Percentiles rank a stretch among this genome's conserved stretches.
Conservation (phyloP, 2,797 vertebrate species). For the Semotilus atromaculatus region DNA sequence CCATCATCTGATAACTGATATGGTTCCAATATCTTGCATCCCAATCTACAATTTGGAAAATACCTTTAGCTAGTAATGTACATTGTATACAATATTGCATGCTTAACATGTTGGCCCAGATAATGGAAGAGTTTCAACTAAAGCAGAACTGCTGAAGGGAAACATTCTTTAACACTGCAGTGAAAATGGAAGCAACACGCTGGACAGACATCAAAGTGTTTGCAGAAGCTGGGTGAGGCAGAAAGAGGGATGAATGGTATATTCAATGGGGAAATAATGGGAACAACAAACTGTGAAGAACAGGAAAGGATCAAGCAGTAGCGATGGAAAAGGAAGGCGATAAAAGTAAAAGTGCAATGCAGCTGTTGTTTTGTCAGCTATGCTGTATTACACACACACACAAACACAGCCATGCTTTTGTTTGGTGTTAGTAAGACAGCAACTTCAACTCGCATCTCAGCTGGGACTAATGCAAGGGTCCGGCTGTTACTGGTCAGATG, state of each 20-base stretch:
- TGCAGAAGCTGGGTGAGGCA: conserved; percentile 57
- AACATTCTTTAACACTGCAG: conserved; percentile 1
- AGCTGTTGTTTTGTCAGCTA: conserved; percentile 28
- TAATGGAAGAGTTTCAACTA: background rate
- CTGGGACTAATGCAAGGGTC: conserved; percentile 18
- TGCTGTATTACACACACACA: conserved; percentile 62
- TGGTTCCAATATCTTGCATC: too few relatives aligned
- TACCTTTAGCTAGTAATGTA: background rate
- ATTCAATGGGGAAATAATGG: conserved; percentile 25
- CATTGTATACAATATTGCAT: background rate
- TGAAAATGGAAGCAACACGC: conserved; percentile 7
- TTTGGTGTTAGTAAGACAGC: conserved; percentile 80
- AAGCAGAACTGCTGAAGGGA: conserved; percentile 33
- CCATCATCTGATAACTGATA: too few relatives aligned
- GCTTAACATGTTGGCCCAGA: background rate
- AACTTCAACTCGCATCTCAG: conserved; percentile 75
- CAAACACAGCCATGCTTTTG: conserved; percentile 63
- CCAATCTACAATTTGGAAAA: background rate
- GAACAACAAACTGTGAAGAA: conserved; percentile 59
- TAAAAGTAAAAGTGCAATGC: conserved; percentile 15
- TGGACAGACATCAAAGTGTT: conserved; percentile 35
- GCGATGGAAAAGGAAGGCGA: too few relatives aligned
- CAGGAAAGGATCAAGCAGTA: conserved; percentile 60
- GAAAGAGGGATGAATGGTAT: conserved; percentile 52
- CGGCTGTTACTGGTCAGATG: conserved; percentile 19